A percentile compares a stretch with the other conserved stretches of the same genome.
phyloP scores from a whole-genome alignment of 2,113 vertebrate species.

The Rhinolophus sinicus region DNA sequence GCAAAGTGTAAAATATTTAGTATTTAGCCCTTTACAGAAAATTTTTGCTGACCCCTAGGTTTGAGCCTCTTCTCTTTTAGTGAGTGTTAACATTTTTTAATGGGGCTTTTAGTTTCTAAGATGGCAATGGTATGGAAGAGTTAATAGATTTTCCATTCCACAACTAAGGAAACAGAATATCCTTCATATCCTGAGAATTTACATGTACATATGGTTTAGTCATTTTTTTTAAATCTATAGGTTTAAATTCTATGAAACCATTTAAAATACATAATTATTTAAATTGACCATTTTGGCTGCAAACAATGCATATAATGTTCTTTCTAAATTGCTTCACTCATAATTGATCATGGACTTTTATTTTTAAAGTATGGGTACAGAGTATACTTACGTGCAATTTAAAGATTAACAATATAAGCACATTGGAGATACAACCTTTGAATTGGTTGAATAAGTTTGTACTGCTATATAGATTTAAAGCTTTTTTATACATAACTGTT shows the following conservation, averaged over 20 bases:
- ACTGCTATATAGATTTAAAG: background rate
- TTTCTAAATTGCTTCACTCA: constrained; percentile 15
- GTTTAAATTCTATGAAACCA: background rate
- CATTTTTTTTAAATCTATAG: background rate
- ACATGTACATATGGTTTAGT: background rate
- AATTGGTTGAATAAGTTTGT: background rate
- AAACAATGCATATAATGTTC: background rate
- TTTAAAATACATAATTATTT: constrained; percentile 4
- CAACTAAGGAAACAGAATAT: background rate
- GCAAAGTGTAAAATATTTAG: background rate
- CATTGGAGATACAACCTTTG: background rate
- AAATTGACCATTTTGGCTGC: background rate
- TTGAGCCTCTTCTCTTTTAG: background rate
- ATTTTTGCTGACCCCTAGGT: background rate
- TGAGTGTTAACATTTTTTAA: background rate
- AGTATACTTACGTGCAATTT: background rate
- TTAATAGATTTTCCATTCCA: constrained; percentile 11
- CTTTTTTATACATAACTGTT: background rate
- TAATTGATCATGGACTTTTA: background rate
- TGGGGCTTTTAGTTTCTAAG: constrained; percentile 17
- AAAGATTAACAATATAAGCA: background rate
- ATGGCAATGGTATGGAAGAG: background rate
- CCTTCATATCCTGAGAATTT: constrained; percentile 3
- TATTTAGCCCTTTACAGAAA: background rate
- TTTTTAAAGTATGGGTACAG: background rate